Evolutionary conservation across 1,140 invertebrate genomes (phyloP), one percentile per base, ranked within the genome.

Genomic region (Melanaphis sacchari): DNA sequence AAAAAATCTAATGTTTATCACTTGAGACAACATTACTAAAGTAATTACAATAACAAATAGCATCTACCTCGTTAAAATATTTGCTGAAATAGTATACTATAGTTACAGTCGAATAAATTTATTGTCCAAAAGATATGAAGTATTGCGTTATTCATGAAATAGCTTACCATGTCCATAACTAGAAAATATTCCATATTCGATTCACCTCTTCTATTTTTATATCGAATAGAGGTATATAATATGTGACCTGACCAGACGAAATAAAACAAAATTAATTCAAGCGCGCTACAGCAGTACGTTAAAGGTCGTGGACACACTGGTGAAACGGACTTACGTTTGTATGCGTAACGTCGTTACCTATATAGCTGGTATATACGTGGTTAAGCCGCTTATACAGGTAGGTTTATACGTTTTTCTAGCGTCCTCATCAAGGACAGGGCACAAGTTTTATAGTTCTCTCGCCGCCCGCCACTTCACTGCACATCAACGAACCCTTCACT

Each of bases 241-340:
- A 26, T 76, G 15, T n/a, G 59, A 76, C 31, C n/a, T 18, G 6
- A 46, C 41, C 31, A 31, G 18, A 87, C 41, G 26, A 46, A 87
- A 46, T 87, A 46, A 87, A 87, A 87, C 43, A 43, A 49, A 88
- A 88, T 88, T 22, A 36, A 85, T 85, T 85, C 82, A 36, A 82
- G n/a, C 59, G n/a, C 59, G 31, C 31, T 76, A 31, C 59, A n/a
- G 59, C 9, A 66, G 8, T 82, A 82, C 76, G 36, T 24, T 38
- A 82, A 82, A 82, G 76, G 36, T 82, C 76, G 36, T 82, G 36
- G 76, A 82, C 38, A 91, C 31, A 11, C 26, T 8, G n/a, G 41
- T n/a, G n/a, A 92, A 92, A 82, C 21, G 66, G 82, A 76, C 76
- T 92, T 92, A 92, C 26, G 59, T 76, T 76, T 76, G n/a, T 76